Evolutionary conservation across 2,113 vertebrate genomes (phyloP), one percentile per base, ranked within the genome.

Genomic region (Corythornis cristatus): DNA sequence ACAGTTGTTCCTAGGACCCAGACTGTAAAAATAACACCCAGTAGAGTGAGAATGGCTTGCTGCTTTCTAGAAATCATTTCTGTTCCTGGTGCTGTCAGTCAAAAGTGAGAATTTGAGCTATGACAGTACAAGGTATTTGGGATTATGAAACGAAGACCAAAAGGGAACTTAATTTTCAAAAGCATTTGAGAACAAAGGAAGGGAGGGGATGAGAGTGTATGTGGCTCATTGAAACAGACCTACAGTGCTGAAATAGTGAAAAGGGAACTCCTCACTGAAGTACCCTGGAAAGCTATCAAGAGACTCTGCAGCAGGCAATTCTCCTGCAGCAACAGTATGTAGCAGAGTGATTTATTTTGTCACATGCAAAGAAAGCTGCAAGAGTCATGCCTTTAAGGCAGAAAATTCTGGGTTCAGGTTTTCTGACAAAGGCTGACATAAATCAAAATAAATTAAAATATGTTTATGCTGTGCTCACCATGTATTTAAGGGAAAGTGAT

Each of bases 41-140:
- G 56, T 4, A 64, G 35, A 88, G 40, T 2, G 1, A 88, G 70
- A 65, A 72, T 31, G 64, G 40, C 61, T 93, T 81, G 40, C 79
- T 90, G 89, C 70, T 89, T 64, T 91, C 73, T 85, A 91, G 87
- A 86, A 93, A 95, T 33, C 46, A 66, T 25, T 75, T 88, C 76
- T 91, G 70, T 83, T 88, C 62, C 70, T 96, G 95, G n/a, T 85
- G 94, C 88, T 95, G 95, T 90, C 95, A 73, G 53, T 95, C 95
- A 95, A 73, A 85, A 90, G 10, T 11, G 43, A 82, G 87, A 94
- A 96, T 93, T 48, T 84, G 58, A 96, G 68, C 70, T 45, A 96
- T 57, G 85, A 72, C 42, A 60, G 83, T 61, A 88, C 26, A 7
- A 79, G 79, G 20, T 33, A 66, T 74, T 81, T n/a, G 35, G 54